Base-by-base conservation (phyloP, 2,797 vertebrate genomes). In the Parambassis ranga region DNA sequence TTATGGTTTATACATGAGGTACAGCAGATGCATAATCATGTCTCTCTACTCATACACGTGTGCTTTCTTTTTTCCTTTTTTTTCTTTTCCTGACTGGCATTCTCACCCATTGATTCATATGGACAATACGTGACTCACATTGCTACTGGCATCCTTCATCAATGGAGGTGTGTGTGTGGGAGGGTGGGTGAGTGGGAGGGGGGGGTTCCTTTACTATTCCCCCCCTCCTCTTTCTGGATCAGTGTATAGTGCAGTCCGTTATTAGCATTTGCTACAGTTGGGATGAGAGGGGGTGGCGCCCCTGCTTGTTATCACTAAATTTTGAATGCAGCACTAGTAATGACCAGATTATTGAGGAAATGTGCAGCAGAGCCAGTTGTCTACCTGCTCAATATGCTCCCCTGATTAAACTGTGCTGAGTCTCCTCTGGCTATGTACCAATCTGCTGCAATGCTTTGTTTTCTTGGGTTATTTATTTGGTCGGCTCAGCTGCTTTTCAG, bases 1-100 rank as follows among this genome's bases (percentile, higher is more conserved):
- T 71, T 61, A 92, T 91, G 91, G 86, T 90, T 92, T 83, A 91
- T 90, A 87, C 86, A 91, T 91, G 91, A 92, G 87, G 66, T 53
- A 77, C 65, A 15, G 79, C 84, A 84, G 82, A 87, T 78, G 85
- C 85, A 89, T 90, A 87, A 88, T 86, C 83, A 82, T 75, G 71
- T 62, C 78, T 70, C 65, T 62, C 58, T 52, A 53, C 71, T 79
- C 81, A 55, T 63, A 80, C 71, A 30, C 60, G n/a, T 76, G 59
- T n/a, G n/a, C n/a, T n/a, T n/a, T n/a, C n/a, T n/a, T n/a, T n/a
- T n/a, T n/a, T n/a, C n/a, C 44, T 22, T 47, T 70, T 59, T 43
- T 69, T 27, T 49, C 1, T 8, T 4, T 51, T 15, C 35, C 49
- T 70, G 65, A 46, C 61, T 47, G 50, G 65, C 65, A 49, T 82